phyloP scores from a whole-genome alignment of 2,797 vertebrate genomes.

The Molothrus ater region DNA sequence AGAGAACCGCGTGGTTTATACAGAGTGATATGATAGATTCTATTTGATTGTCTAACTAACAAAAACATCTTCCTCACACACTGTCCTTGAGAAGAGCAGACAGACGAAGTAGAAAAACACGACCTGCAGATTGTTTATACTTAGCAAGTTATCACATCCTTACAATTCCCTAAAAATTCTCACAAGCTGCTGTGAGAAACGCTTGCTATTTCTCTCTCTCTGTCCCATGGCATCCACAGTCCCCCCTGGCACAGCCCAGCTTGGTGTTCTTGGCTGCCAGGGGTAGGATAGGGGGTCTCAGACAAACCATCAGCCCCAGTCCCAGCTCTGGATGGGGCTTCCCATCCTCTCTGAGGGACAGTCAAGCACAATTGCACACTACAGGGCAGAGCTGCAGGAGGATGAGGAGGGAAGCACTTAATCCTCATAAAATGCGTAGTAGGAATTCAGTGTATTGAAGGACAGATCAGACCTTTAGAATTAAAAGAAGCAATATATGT shows the following conservation, averaged over 20 bases:
- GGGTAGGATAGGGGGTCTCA: rapidly evolving
- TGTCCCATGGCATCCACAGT: not conserved
- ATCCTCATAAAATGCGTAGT: rapidly evolving
- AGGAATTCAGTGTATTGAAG: not conserved
- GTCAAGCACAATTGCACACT: not conserved
- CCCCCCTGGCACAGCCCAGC: no score
- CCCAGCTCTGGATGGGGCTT: not conserved
- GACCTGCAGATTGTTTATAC: no score
- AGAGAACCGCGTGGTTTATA: rapidly evolving
- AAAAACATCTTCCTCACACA: no score
- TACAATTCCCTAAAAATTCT: no score
- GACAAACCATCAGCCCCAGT: not conserved
- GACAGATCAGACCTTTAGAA: not conserved
- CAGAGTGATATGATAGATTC: rapidly evolving
- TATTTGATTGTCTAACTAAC: no score
- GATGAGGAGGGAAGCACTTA: not conserved
- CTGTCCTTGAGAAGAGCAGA: no score
- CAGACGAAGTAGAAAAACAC: no score
- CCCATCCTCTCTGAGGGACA: not conserved
- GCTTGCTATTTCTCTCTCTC: no score
- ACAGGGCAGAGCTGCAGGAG: not conserved
- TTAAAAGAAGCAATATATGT: not conserved
- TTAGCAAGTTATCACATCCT: no score
- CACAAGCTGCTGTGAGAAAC: no score
- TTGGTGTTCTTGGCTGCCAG: rapidly evolving